Conservation (phyloP, 2,113 vertebrate species). For the Emydura subglobosa region DNA sequence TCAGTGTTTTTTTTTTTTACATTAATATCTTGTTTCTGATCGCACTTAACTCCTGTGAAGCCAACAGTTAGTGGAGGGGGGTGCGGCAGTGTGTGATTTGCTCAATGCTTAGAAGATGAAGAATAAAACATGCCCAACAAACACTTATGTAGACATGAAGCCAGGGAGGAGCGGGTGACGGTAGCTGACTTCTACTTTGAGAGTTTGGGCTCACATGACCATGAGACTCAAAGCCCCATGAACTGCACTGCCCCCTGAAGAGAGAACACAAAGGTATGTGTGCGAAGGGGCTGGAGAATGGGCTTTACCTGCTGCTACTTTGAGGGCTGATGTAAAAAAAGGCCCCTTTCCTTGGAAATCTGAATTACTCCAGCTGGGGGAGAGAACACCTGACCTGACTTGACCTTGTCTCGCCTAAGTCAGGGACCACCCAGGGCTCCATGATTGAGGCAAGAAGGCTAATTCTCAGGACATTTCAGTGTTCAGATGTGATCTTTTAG, state of each 20-base stretch:
- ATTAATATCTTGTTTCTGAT: too few species aligned
- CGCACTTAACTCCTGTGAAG: too few species aligned
- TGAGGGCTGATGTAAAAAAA: not conserved
- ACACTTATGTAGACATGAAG: too few species aligned
- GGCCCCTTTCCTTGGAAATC: not conserved
- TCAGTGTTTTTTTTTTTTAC: too few species aligned
- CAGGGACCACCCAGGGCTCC: not conserved
- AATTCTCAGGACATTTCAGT: not conserved
- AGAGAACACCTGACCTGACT: not conserved
- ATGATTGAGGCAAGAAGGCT: not conserved
- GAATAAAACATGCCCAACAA: too few species aligned
- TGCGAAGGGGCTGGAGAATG: not conserved
- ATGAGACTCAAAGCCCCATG: not conserved
- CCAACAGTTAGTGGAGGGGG: too few species aligned
- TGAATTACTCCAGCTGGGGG: not conserved
- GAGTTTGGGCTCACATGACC: too few species aligned
- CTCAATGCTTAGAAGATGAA: too few species aligned
- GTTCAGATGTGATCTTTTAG: not conserved
- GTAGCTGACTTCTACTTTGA: too few species aligned
- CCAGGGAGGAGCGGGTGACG: too few species aligned
- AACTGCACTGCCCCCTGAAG: not conserved
- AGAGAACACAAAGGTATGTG: accelerated
- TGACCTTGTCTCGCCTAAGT: not conserved
- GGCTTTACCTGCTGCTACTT: not conserved
- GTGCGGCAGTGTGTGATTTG: too few species aligned